A percentile compares a stretch with the other conserved stretches of the same genome.
These are phyloP conservation scores for Acrocephalus scirpaceus DNA, from an alignment of 2,797 vertebrate genomes.

Conservation along the genomic window DNA sequence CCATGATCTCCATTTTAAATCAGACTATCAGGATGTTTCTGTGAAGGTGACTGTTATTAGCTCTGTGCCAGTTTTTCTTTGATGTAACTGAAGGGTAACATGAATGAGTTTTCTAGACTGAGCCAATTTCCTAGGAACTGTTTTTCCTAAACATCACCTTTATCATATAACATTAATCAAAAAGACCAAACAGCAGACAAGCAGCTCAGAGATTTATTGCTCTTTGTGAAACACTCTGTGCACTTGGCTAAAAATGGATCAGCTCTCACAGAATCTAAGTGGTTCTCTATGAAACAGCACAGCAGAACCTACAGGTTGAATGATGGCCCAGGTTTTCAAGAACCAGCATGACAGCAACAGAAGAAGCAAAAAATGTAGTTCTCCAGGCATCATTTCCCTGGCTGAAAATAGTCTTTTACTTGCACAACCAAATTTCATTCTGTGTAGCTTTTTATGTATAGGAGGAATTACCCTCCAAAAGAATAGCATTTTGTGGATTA, in stretches of 20 bases:
- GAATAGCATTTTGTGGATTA: background rate
- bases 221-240: background rate
- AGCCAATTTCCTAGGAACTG: background rate
- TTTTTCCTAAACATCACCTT: background rate
- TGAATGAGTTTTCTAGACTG: background rate
- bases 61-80: background rate
- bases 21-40: background rate
- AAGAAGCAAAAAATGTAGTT: background rate
- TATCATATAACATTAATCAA: background rate
- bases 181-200: background rate
- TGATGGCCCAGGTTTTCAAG: background rate
- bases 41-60: background rate
- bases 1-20: background rate
- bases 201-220: background rate
- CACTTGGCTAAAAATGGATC: background rate
- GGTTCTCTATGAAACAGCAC: background rate
- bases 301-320: background rate
- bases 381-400: background rate
- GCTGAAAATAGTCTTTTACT: background rate
- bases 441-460: background rate
- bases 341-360: background rate
- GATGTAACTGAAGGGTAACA: background rate
- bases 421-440: background rate
- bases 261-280: background rate
- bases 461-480: background rate